Conservation (phyloP, 1,140 invertebrate species). For the Berghia stephanieae region DNA sequence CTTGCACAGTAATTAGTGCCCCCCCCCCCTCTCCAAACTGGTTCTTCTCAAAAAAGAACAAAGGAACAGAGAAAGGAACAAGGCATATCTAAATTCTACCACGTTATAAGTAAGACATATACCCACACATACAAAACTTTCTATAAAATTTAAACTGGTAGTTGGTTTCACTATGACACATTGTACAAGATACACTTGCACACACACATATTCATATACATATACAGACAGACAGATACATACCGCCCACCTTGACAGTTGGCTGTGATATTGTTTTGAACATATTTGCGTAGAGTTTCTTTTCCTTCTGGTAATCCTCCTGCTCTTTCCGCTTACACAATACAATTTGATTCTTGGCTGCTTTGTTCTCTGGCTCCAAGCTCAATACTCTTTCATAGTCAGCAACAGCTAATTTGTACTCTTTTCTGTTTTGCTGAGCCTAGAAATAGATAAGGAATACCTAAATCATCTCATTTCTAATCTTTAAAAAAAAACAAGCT, state of each 20-base stretch:
- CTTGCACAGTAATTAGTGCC: too few species aligned
- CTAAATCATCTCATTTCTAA: too few species aligned
- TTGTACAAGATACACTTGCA: too few species aligned
- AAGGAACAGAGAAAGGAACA: neutral
- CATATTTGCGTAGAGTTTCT: conserved; percentile 93
- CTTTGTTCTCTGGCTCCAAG: conserved; percentile 83
- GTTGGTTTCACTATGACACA: too few species aligned
- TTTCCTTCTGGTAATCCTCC: conserved; percentile 82
- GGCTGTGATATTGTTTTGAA: conserved; percentile 73
- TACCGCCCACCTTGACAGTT: conserved; percentile 54
- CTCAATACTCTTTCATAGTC: conserved; percentile 81
- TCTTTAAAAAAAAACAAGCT: too few species aligned
- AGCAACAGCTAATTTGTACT: conserved; percentile 79
- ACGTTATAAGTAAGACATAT: neutral
- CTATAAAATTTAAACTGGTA: neutral
- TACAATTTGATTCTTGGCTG: conserved; percentile 81
- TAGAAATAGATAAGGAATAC: conserved; percentile 58
- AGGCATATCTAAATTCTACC: neutral
- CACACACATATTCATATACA: neutral
- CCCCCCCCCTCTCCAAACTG: too few species aligned
- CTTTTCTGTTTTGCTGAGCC: conserved; percentile 79
- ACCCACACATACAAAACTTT: neutral
- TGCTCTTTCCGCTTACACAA: conserved; percentile 80
- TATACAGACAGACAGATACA: conserved; percentile 24
- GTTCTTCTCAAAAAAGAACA: too few species aligned